Evolutionary conservation across 2,888 invertebrate genomes (phyloP), one percentile per base, ranked within the genome.

Genomic region (Mythimna pallens): DNA sequence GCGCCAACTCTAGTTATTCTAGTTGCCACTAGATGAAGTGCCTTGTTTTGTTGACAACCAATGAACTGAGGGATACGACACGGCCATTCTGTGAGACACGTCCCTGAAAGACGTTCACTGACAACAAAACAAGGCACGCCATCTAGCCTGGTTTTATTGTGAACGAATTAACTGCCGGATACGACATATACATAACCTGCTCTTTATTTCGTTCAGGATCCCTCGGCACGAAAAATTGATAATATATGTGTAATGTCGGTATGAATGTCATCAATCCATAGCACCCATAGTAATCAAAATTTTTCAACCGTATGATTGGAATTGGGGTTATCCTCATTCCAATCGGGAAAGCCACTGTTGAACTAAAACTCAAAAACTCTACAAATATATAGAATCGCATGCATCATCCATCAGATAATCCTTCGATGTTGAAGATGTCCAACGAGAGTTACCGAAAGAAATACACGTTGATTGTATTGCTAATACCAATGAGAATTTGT

Each of bases 331-430:
- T 47, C 96, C 0, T 99, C 99, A 88, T 97, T 0, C 99, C 99
- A 22, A 99, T 96, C 0, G 99, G 98, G 17, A 47, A 47, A 17
- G 6, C 47, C 5, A 47, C 47, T 17, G 14, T 17, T 47, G 17
- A 47, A 14, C 4, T 47, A 5, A 12, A 40, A 40, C 9, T 40
- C 40, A 40, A 5, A 97, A 36, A 99, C 97, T 4, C 98, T 86
- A 98, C 97, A 95, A 98, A 98, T 69, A 98, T 97, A 97, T 98
- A 97, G 83, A 98, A 97, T 97, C 97, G 97, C 74, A 98, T 97
- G 92, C 98, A 98, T 98, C 98, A 98, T 6, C 98, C 98, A 2
- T 98, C 98, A 2, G 97, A 97, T 0, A 98, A 89, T 0, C 98
- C 98, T 30, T 98, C 98, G 88, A 98, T 97, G 10, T 98, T 97